Base-by-base conservation (phyloP, 1,140 invertebrate species). In the Schlechtendalia chinensis region DNA sequence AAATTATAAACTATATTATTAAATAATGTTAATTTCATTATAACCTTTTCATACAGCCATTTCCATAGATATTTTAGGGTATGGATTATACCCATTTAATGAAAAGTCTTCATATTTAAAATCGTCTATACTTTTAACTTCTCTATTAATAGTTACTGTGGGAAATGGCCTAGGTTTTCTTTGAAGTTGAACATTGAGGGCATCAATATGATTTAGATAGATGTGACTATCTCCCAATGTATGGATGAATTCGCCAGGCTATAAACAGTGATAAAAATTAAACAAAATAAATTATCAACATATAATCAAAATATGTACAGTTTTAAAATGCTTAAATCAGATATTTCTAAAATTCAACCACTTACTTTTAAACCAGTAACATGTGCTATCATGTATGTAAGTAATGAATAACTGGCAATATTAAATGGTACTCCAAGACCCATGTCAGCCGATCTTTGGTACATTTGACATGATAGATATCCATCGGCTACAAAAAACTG, bases 371-470 rank as follows among this genome's bases (percentile, higher is more conserved):
- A 88, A 63, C 90, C 91, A 39, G 96, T 97, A 14, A 99, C 90
- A 86, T 98, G 94, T 74, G 97, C 97, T 83, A 99, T 93, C 95
- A 99, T 98, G 83, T 93, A 92, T 16, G 95, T 98, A 0, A 99
- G 88, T 10, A 99, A 85, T 1, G 97, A 91, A 88, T 99, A 99
- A 82, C 96, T 98, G 22, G 98, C 97, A 84, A 99, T 98, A 86
- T 99, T 99, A 85, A 99, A 99, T 24, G 98, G 98, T 3, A 99
- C 97, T 27, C 98, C 98, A 3, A 99, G 87, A 11, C 97, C 97
- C 92, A 99, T 96, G 87, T 99, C 98, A 22, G 95, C 97, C 82
- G 96, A 98, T 84, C 98, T 89, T 87, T 99, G 98, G 86, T 98
- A 99, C 81, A 99, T 86, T 84, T 97, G 92, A 85, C 96, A 98